Conservation (phyloP, 2,113 vertebrate genomes). For the Larimichthys polyactis region DNA sequence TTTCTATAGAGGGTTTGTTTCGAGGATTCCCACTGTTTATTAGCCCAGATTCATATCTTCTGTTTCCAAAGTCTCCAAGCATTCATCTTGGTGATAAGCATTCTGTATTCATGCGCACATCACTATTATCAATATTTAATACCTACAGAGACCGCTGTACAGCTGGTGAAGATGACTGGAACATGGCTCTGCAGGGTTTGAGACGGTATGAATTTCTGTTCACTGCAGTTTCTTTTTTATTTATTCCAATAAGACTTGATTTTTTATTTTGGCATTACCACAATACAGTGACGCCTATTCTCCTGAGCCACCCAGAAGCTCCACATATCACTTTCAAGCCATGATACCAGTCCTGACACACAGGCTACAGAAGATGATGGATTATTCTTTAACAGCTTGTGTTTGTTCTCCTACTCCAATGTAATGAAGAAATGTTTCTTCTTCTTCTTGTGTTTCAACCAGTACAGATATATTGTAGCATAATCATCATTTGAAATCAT, state of each 20-base stretch:
- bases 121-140: conserved; percentile 77
- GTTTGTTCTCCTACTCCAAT: conserved; percentile 9
- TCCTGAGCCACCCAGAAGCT: conserved; percentile 35
- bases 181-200: conserved; percentile 46
- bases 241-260: conserved; percentile 44
- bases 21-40: conserved; percentile 50
- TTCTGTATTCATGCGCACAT: conserved; percentile 58
- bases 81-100: conserved; percentile 32
- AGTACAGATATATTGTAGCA: background rate
- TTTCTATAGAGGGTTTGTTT: background rate
- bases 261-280: conserved; percentile 34
- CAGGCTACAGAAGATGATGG: background rate
- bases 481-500: background rate
- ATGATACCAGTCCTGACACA: conserved; percentile 15
- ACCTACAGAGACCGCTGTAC: conserved; percentile 44
- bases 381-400: conserved; percentile 3
- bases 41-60: conserved; percentile 47
- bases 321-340: conserved; percentile 44
- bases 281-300: conserved; percentile 35
- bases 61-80: conserved; percentile 30
- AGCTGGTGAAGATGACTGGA: conserved; percentile 54
- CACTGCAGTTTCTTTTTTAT: conserved; percentile 34
- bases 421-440: conserved; percentile 20
- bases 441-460: background rate
- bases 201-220: conserved; percentile 20